Evolutionary conservation across 2,888 invertebrate species (phyloP), one percentile per base, ranked within the genome.

Genomic region (Pseudococcus viburni): DNA sequence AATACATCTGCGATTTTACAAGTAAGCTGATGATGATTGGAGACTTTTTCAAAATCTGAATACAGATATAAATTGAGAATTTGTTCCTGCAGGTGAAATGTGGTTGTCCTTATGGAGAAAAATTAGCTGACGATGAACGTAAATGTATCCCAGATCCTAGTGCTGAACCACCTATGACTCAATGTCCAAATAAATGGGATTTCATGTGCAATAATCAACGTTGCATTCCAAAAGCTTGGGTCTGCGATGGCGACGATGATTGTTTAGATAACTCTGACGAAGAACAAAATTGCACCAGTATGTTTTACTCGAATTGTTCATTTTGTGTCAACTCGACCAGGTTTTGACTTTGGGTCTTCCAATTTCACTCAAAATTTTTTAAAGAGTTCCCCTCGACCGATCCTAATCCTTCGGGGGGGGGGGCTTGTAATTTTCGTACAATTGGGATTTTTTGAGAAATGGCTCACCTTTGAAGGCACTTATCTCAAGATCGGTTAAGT

Each of bases 241-340:
- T 97, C 1, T 98, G 98, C 91, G 98, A 98, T 91, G 98, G 98
- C 0, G 98, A 98, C 90, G 96, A 98, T 91, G 98, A 99, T 91
- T 99, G 99, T 91, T 92, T 98, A 90, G 98, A 99, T 91, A 97
- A 97, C 92, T 97, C 97, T 88, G 98, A 98, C 91, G 98, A 98
- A 92, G 95, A 96, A 92, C 97, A 96, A 91, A 98, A 98, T 91
- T 99, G 98, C 91, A 97, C 97, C 88, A 96, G 96, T 96, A 91
- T 94, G 95, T 85, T 85, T 51, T 51, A 15, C 0, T 51, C 48
- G 15, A 12, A 51, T 51, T 51, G 5, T 51, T 46, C 46, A 15
- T 84, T 42, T 33, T 39, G 5, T 68, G 0, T 59, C n/a, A n/a
- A n/a, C n/a, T n/a, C n/a, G n/a, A n/a, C n/a, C n/a, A n/a, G n/a